Base-by-base conservation (phyloP, 2,113 vertebrate species). In the Buteo buteo region DNA sequence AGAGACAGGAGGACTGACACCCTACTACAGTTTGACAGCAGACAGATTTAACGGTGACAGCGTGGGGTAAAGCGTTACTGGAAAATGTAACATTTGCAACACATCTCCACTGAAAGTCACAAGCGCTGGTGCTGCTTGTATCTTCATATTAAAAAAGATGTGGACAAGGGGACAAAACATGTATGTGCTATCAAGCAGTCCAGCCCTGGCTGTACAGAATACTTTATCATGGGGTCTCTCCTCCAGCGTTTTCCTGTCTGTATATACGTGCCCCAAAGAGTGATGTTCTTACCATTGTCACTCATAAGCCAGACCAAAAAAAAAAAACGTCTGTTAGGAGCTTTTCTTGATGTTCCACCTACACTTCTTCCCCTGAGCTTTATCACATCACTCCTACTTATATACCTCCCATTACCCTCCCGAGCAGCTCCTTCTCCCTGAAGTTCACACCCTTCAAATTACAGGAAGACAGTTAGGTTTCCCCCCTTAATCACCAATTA, bases 31-130 rank as follows among this genome's bases (percentile, higher is more conserved):
- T 76, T 87, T 95, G 92, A 91, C 91, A 95, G 93, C 25, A 94
- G 90, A 87, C 89, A 93, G 86, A 95, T 92, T 96, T 77, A 89
- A 86, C 58, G 40, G 91, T 87, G 86, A 93, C 72, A 93, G 44
- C 10, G 54, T 73, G 81, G 69, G 80, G 61, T 93, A 92, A 96
- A 97, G 88, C 4, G 21, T 96, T 93, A 66, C 62, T 74, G 94
- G 62, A 67, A 91, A 96, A 83, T 36, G 8, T 86, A 96, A 81
- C 49, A 62, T 83, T 93, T 80, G 61, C 84, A 95, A 94, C 64
- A 54, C 5, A 0, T 82, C 54, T 80, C 49, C 44, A 38, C 66
- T 65, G 47, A 91, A 93, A 87, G 82, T 86, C 89, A 59, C 86
- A 94, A 93, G 32, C 7, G 1, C 21, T 36, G 17, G 26, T 28